Evolutionary conservation across 2,888 invertebrate genomes (phyloP).

Genomic region (Tipula unca): DNA sequence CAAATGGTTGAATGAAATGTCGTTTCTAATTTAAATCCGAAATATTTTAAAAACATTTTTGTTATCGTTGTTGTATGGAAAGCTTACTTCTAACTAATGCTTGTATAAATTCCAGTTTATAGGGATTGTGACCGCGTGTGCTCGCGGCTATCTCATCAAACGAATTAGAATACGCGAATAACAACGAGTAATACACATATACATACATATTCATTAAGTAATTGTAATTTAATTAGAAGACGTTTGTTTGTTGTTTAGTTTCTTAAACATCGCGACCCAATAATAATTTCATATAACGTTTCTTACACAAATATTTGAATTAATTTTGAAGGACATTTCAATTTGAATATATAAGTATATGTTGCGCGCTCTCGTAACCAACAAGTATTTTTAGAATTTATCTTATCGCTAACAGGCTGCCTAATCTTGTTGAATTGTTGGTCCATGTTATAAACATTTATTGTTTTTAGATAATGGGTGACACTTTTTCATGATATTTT

Average conservation of each 20-base stretch:
- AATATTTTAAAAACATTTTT: not conserved
- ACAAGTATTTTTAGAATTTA: not conserved
- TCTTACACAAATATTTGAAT: not conserved
- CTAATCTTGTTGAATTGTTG: not conserved
- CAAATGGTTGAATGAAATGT: not conserved
- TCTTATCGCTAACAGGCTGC: not conserved
- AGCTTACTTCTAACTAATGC: not conserved
- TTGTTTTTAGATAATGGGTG: not conserved
- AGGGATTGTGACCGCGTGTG: not conserved
- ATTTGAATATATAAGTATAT: not conserved
- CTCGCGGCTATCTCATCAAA: not conserved
- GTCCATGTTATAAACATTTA: not conserved
- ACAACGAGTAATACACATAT: not conserved
- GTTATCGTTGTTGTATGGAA: not conserved
- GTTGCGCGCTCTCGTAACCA: not conserved
- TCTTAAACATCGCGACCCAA: not conserved
- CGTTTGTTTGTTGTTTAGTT: not conserved
- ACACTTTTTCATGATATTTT: not conserved
- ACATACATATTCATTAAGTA: not conserved
- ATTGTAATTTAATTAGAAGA: not conserved
- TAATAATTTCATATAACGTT: not conserved
- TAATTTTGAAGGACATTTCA: constrained; percentile 8
- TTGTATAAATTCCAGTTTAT: not conserved
- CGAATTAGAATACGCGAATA: not conserved
- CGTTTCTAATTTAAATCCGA: not conserved